Evolutionary conservation across 1,140 invertebrate species (phyloP).

Genomic region (Drosophila trapezifrons): DNA sequence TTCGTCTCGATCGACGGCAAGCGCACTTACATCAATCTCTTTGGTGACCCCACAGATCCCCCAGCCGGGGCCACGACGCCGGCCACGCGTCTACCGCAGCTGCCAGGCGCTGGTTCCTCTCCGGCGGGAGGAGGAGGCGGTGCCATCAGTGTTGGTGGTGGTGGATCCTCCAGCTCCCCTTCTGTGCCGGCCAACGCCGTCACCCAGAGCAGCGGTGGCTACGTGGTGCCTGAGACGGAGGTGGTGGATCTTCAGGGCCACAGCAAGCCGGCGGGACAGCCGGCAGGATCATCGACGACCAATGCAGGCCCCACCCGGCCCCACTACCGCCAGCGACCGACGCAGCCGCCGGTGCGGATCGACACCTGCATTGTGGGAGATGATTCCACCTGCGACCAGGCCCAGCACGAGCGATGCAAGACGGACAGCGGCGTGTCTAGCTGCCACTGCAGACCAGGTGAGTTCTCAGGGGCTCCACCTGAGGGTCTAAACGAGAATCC

Average conservation of each 20-base stretch:
- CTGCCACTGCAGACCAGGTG: constrained; percentile 93
- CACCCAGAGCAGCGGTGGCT: constrained; percentile 84
- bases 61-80: constrained; percentile 65
- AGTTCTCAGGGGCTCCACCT: background rate
- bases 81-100: constrained; percentile 69
- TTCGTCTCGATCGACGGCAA: constrained; percentile 97
- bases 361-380: constrained; percentile 98
- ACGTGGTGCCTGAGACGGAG: constrained; percentile 84
- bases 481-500: too few species aligned
- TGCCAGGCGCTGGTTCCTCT: constrained; percentile 46
- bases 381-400: constrained; percentile 94
- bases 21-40: constrained; percentile 93
- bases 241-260: constrained; percentile 72
- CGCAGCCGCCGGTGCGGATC: constrained; percentile 90
- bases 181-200: constrained; percentile 59
- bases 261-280: constrained; percentile 40
- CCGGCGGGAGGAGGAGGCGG: constrained; percentile 6
- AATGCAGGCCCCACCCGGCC: constrained; percentile 84
- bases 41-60: constrained; percentile 87
- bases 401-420: constrained; percentile 93
- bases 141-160: constrained; percentile 12
- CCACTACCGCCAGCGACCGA: constrained; percentile 86
- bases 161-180: constrained; percentile 10
- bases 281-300: constrained; percentile 68
- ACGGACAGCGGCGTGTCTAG: constrained; percentile 96